phyloP scores from a whole-genome alignment of 2,113 vertebrate genomes.

The Orthochromis malagaraziensis region DNA sequence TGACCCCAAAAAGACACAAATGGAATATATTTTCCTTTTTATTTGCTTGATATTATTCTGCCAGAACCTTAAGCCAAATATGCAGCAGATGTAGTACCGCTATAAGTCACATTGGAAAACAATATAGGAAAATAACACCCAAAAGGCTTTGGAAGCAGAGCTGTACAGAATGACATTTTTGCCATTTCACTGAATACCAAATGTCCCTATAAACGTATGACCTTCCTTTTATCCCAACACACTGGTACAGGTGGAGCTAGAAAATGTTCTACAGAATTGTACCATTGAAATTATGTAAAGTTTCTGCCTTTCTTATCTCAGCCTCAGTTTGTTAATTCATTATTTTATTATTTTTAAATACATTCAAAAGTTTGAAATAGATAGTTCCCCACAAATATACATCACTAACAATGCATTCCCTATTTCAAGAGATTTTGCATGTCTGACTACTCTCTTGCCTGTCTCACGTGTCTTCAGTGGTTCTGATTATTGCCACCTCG shows the following conservation, averaged over 20 bases:
- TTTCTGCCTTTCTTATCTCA: neutral
- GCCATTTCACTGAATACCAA: neutral
- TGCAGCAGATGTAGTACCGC: neutral
- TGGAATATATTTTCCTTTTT: neutral
- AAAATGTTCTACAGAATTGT: neutral
- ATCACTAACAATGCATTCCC: neutral
- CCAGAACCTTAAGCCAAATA: neutral
- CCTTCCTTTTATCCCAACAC: neutral
- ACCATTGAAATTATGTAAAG: neutral
- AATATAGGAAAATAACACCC: neutral
- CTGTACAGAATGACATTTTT: neutral
- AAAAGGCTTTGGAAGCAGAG: neutral
- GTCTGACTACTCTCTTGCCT: neutral
- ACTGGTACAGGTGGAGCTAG: neutral
- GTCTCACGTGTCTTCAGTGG: constrained; percentile 20
- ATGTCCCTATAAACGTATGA: neutral
- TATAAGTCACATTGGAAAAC: neutral
- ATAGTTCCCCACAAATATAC: neutral
- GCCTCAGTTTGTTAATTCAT: neutral
- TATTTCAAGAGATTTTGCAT: neutral
- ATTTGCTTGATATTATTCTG: neutral
- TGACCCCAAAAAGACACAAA: neutral
- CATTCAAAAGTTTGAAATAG: neutral
- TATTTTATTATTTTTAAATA: neutral
- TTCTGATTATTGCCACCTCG: constrained; percentile 49